Evolutionary conservation across 2,888 invertebrate species (phyloP).

Genomic region (Dioctria linearis): DNA sequence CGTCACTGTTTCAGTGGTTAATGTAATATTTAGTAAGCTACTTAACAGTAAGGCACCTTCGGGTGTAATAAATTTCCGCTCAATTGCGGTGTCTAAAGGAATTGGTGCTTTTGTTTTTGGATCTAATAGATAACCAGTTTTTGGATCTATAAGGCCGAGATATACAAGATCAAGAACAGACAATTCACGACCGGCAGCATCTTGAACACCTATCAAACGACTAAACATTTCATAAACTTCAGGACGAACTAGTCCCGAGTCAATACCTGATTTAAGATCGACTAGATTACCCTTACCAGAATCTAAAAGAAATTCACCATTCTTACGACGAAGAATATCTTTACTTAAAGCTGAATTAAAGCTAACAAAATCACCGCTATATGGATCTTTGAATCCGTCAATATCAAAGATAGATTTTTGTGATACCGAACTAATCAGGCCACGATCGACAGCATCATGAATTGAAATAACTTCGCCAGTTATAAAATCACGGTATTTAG

Average conservation of each 20-base stretch:
- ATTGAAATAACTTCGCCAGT: conserved; percentile 83
- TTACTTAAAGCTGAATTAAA: conserved; percentile 86
- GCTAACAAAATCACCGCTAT: conserved; percentile 85
- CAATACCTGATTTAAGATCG: conserved; percentile 84
- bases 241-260: conserved; percentile 84
- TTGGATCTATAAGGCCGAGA: conserved; percentile 88
- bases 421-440: conserved; percentile 88
- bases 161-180: conserved; percentile 91
- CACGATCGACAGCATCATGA: conserved; percentile 90
- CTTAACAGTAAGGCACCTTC: conserved; percentile 90
- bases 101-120: conserved; percentile 80
- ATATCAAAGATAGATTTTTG: conserved; percentile 93
- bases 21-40: conserved; percentile 88
- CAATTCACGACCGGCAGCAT: conserved; percentile 80
- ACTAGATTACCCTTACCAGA: conserved; percentile 84
- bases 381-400: conserved; percentile 89
- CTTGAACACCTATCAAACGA: conserved; percentile 85
- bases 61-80: conserved; percentile 86
- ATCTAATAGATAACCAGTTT: conserved; percentile 88
- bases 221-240: conserved; percentile 90
- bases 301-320: conserved; percentile 80
- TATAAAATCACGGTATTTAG: conserved; percentile 82
- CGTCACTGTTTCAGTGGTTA: conserved; percentile 89
- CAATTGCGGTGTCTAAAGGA: conserved; percentile 89
- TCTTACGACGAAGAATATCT: conserved; percentile 82